phyloP scores from a whole-genome alignment of 1,140 invertebrate species.

The Heliconius congener region DNA sequence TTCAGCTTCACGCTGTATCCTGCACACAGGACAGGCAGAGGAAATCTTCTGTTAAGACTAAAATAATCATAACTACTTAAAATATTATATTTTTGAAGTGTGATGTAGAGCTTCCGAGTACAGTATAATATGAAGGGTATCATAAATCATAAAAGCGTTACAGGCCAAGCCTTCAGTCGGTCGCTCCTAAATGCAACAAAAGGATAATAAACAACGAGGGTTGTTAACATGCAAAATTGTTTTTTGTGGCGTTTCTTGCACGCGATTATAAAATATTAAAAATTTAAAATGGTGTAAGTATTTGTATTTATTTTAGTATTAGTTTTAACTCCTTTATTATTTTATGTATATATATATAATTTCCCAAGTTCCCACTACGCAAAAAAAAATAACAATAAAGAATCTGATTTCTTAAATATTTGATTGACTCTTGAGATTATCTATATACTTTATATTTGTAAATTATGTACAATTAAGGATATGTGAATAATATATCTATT shows the following conservation, averaged over 20 bases:
- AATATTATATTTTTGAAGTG: constrained; percentile 23
- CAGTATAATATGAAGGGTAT: constrained; percentile 29
- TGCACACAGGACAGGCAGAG: no score
- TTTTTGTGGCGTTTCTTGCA: constrained; percentile 28
- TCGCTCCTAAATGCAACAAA: constrained; percentile 44
- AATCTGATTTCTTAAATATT: no score
- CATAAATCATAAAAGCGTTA: constrained; percentile 46
- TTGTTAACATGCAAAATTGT: constrained; percentile 41
- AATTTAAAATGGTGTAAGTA: not conserved
- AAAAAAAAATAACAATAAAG: no score
- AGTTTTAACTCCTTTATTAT: no score
- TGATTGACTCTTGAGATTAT: no score
- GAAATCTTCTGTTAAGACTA: no score
- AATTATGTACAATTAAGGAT: no score
- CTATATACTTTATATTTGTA: no score
- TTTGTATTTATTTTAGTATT: not conserved
- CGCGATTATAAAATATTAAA: constrained; percentile 22
- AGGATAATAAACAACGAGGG: constrained; percentile 42
- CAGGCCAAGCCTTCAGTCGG: constrained; percentile 42
- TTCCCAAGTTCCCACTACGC: no score
- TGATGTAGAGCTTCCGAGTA: constrained; percentile 33
- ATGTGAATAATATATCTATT: no score
- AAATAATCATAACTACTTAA: not conserved
- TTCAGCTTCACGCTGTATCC: no score
- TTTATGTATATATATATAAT: no score